phyloP scores from a whole-genome alignment of 2,888 invertebrate genomes.

The Empis stercorea region DNA sequence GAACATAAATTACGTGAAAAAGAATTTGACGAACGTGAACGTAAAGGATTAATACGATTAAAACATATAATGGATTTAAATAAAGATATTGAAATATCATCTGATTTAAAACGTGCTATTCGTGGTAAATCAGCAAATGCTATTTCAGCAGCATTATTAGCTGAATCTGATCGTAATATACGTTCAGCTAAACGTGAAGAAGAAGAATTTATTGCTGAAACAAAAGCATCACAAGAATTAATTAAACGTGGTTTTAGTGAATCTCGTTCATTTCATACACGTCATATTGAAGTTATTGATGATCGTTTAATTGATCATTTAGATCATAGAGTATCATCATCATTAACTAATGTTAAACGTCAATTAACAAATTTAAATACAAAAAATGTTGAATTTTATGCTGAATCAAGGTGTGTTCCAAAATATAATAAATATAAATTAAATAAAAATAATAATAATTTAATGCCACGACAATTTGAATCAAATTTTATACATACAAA shows the following conservation, averaged over 20 bases:
- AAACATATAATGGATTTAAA: slow-evolving; percentile 37
- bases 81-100: slow-evolving; percentile 37
- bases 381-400: slow-evolving; percentile 32
- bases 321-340: slow-evolving; percentile 34
- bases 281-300: slow-evolving; percentile 33
- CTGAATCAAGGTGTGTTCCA: slow-evolving; percentile 35
- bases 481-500: background rate
- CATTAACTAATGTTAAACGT: slow-evolving; percentile 33
- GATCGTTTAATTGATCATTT: slow-evolving; percentile 33
- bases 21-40: slow-evolving; percentile 37
- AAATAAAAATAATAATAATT: background rate
- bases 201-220: slow-evolving; percentile 26
- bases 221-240: slow-evolving; percentile 18
- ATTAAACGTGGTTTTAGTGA: slow-evolving; percentile 8
- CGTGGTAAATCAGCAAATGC: slow-evolving; percentile 64
- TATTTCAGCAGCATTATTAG: slow-evolving; percentile 52
- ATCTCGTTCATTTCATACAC: slow-evolving; percentile 17
- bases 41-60: background rate
- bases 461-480: background rate
- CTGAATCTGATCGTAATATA: slow-evolving; percentile 41
- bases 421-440: background rate
- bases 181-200: slow-evolving; percentile 26
- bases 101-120: slow-evolving; percentile 40
- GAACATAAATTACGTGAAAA: slow-evolving; percentile 38
- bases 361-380: slow-evolving; percentile 31